Percentiles rank a stretch among this genome's conserved stretches.
Conservation (phyloP, 2,113 vertebrate species). For the Eulacestoma nigropectus region DNA sequence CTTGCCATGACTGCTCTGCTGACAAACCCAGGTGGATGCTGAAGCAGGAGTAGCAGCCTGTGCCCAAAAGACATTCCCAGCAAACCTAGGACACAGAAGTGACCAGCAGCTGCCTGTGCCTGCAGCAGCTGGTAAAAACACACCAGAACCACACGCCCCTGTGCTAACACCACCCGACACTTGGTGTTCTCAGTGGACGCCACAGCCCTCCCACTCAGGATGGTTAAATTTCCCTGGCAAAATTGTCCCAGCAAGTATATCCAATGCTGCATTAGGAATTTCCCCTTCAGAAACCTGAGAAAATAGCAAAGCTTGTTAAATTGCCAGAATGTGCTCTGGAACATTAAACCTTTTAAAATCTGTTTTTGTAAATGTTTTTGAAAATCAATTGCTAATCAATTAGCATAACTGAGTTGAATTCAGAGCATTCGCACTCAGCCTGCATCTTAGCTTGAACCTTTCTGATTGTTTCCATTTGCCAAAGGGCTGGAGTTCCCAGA, state of each 20-base stretch:
- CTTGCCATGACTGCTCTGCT: background rate
- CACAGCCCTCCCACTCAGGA: background rate
- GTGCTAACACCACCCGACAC: accelerated
- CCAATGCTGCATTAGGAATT: background rate
- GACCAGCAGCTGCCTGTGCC: background rate
- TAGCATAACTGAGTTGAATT: background rate
- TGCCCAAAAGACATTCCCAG: background rate
- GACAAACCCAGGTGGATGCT: background rate
- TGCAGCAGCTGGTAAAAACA: background rate
- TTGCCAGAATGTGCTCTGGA: background rate
- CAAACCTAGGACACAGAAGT: background rate
- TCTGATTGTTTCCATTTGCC: background rate
- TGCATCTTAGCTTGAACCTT: background rate
- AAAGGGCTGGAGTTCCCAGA: background rate
- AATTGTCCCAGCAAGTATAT: background rate
- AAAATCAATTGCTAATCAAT: background rate
- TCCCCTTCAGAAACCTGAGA: background rate
- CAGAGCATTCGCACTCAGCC: background rate
- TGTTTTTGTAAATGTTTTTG: background rate
- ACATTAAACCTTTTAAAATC: background rate
- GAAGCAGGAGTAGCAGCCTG: background rate
- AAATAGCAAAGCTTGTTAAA: background rate
- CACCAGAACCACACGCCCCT: background rate
- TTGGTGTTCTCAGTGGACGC: background rate
- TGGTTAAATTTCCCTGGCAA: background rate